Conservation (phyloP, 2,113 vertebrate species). For the Ursus arctos region DNA sequence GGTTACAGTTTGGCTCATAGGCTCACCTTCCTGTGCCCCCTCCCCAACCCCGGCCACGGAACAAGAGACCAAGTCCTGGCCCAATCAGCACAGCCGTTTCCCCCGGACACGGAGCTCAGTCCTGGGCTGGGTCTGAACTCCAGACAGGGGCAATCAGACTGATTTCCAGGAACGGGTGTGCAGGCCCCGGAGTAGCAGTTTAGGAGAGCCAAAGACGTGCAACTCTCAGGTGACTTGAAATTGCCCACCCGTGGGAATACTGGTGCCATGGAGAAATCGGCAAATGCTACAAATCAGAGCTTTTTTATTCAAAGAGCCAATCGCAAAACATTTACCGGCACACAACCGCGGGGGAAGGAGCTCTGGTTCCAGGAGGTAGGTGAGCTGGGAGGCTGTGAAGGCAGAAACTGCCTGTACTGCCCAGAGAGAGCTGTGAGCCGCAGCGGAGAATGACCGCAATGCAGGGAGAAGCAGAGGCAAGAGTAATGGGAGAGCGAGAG, state of each 20-base stretch:
- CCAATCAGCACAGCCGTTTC: neutral
- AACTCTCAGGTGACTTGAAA: constrained; percentile 2
- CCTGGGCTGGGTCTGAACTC: neutral
- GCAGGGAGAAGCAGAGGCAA: neutral
- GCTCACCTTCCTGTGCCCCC: neutral
- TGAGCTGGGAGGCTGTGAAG: neutral
- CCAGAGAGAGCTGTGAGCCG: neutral
- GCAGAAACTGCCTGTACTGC: neutral
- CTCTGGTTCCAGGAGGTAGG: neutral
- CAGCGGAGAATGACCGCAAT: neutral
- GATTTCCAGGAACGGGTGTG: neutral
- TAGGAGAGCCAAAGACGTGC: neutral
- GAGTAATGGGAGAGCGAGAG: neutral
- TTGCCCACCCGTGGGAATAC: neutral
- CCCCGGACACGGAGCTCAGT: neutral
- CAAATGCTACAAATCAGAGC: neutral
- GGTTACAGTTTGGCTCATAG: neutral
- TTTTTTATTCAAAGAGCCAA: neutral
- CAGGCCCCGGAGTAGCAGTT: neutral
- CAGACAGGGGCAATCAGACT: neutral
- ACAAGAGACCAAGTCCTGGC: neutral
- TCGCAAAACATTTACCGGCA: neutral
- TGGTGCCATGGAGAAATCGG: constrained; percentile 18
- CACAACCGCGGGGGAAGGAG: neutral
- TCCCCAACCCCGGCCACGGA: neutral